These are phyloP conservation scores for Diplodus puntazzo DNA, from an alignment of 2,797 vertebrate species.

Conservation along the genomic window DNA sequence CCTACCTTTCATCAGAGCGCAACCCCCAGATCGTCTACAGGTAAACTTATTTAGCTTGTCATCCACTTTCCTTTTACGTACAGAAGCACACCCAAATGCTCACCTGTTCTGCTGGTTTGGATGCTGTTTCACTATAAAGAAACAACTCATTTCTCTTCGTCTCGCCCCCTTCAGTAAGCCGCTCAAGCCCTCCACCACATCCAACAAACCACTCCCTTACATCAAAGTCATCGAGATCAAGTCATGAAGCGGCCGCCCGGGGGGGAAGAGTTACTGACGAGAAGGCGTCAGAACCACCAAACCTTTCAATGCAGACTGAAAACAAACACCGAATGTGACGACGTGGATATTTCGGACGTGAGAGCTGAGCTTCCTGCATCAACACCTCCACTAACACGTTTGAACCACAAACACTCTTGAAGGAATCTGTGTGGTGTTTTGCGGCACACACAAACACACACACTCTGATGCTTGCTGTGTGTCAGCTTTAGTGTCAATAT, in stretches of 20 bases:
- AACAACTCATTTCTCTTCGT: neutral
- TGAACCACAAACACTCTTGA: slow-evolving; percentile 37
- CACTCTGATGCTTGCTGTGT: neutral
- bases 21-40: slow-evolving; percentile 84
- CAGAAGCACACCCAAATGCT: neutral
- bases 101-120: neutral
- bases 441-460: neutral
- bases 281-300: slow-evolving; percentile 23
- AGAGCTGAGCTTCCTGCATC: slow-evolving; percentile 33
- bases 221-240: slow-evolving; percentile 95
- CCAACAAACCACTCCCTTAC: slow-evolving; percentile 90
- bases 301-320: slow-evolving; percentile 42
- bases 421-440: slow-evolving; percentile 39
- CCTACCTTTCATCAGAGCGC: slow-evolving; percentile 74
- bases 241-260: slow-evolving; percentile 69
- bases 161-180: slow-evolving; percentile 81
- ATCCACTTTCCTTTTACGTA: neutral
- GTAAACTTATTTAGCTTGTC: slow-evolving; percentile 54
- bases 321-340: slow-evolving; percentile 32
- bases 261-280: neutral
- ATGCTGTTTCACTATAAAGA: neutral
- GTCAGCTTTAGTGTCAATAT: slow-evolving; percentile 47
- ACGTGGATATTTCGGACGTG: neutral
- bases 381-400: slow-evolving; percentile 14
- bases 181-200: slow-evolving; percentile 82